Conservation (phyloP, 1,140 invertebrate genomes). For the Anthonomus grandis region DNA sequence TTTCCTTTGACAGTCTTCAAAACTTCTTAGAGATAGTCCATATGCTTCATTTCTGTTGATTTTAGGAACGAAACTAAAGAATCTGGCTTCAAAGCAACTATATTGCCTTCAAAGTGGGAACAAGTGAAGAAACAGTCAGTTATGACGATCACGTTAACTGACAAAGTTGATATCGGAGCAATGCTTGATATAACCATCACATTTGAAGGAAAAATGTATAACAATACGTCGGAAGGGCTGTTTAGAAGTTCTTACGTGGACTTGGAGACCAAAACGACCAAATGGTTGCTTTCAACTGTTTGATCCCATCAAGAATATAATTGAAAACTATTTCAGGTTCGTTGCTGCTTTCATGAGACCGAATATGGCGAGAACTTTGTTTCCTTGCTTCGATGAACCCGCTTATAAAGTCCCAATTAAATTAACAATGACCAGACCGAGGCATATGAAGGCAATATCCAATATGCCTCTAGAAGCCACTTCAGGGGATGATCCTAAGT, state of each 20-base stretch:
- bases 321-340: conserved; percentile 35
- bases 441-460: conserved; percentile 58
- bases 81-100: conserved; percentile 10
- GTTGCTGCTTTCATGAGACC: conserved; percentile 75
- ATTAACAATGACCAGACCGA: conserved; percentile 61
- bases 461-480: conserved; percentile 61
- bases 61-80: conserved; percentile 4
- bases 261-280: conserved; percentile 48
- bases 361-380: conserved; percentile 77
- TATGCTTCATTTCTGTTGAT: neutral
- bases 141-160: conserved; percentile 48
- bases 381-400: conserved; percentile 93
- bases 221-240: conserved; percentile 56
- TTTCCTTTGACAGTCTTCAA: neutral
- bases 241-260: conserved; percentile 60
- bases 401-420: conserved; percentile 71
- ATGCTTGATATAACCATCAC: conserved; percentile 55
- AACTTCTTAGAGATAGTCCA: neutral
- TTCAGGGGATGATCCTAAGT: conserved; percentile 38
- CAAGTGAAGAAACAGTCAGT: conserved; percentile 31
- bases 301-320: neutral
- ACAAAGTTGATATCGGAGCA: conserved; percentile 51
- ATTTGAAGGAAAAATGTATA: conserved; percentile 59
- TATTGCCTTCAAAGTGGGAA: conserved; percentile 15
- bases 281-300: conserved; percentile 48